These are phyloP conservation scores for Carassius gibelio DNA, from an alignment of 2,113 vertebrate genomes.

Conservation along the genomic window DNA sequence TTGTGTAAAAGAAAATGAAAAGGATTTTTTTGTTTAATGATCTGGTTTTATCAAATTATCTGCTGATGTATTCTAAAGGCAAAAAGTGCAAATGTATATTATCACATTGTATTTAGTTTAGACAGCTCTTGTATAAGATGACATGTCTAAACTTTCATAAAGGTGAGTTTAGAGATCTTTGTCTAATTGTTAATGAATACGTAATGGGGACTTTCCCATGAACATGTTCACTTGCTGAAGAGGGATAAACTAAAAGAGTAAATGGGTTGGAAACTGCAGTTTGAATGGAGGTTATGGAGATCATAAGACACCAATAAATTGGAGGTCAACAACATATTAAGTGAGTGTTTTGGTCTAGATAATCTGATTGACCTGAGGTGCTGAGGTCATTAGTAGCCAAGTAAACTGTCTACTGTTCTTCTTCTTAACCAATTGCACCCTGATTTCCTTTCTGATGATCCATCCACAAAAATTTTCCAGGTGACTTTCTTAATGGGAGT, in stretches of 20 bases:
- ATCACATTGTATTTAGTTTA: background rate
- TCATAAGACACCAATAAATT: background rate
- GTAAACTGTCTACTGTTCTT: background rate
- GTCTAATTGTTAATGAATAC: background rate
- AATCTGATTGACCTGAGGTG: constrained; percentile 2
- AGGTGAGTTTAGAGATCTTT: background rate
- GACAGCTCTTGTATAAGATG: background rate
- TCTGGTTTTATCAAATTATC: background rate
- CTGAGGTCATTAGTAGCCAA: background rate
- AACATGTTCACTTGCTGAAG: background rate
- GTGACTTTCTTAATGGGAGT: constrained; percentile 27
- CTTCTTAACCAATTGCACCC: background rate
- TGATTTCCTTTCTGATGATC: background rate
- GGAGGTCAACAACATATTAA: background rate
- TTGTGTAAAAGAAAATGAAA: background rate
- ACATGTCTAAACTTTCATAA: background rate
- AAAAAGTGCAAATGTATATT: background rate
- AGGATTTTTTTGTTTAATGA: background rate
- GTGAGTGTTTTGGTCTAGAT: background rate
- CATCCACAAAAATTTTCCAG: background rate
- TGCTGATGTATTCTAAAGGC: background rate
- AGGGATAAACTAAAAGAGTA: background rate
- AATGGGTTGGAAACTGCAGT: background rate
- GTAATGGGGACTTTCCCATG: background rate
- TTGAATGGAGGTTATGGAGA: constrained; percentile 11